These are phyloP conservation scores for Sebastes trivittatus DNA, from an alignment of 2,797 vertebrate species.

Conservation along the genomic window DNA sequence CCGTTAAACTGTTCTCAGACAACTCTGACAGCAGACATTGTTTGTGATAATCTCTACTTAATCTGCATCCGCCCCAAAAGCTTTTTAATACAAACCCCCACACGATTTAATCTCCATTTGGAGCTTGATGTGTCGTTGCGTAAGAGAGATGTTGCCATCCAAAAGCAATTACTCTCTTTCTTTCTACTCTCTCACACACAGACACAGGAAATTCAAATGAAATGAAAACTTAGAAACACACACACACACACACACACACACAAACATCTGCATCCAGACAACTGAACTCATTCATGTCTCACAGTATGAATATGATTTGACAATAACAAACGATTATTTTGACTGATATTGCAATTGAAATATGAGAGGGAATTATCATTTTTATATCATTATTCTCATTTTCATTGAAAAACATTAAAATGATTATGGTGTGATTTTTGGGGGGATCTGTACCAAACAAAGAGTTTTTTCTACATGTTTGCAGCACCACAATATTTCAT, in stretches of 20 bases:
- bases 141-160: constrained; percentile 44
- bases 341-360: too few relatives aligned
- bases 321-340: not conserved
- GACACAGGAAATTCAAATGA: not conserved
- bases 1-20: constrained; percentile 15
- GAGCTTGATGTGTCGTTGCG: constrained; percentile 51
- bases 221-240: not conserved
- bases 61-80: constrained; percentile 46
- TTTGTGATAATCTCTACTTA: constrained; percentile 58
- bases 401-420: too few relatives aligned
- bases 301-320: not conserved
- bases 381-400: too few relatives aligned
- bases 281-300: not conserved
- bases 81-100: constrained; percentile 55
- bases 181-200: not conserved
- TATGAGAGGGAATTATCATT: too few relatives aligned
- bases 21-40: constrained; percentile 28
- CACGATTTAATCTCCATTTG: constrained; percentile 57
- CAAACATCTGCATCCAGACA: not conserved
- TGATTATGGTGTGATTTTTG: too few relatives aligned
- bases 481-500: too few relatives aligned
- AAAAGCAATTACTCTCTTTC: constrained; percentile 32
- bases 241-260: not conserved
- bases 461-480: too few relatives aligned
- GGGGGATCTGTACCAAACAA: too few relatives aligned